Conservation (phyloP, 2,113 vertebrate genomes). For the Catharus bicknelli region DNA sequence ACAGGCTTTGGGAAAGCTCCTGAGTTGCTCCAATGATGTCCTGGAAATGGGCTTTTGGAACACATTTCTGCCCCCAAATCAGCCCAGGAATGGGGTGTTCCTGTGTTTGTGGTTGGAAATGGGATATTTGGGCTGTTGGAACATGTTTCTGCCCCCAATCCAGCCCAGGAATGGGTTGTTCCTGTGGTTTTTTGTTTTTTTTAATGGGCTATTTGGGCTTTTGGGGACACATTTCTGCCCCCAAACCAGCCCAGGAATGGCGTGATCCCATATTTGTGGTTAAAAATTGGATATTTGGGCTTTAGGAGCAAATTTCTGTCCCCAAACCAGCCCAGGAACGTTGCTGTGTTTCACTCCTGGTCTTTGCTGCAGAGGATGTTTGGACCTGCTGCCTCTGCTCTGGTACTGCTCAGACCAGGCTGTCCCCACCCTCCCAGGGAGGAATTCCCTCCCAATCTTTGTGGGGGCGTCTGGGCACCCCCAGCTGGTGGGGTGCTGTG, state of each 20-base stretch:
- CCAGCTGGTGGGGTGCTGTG: rapidly evolving
- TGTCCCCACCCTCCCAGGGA: background rate
- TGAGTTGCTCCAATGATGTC: rapidly evolving
- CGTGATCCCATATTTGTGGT: too few species aligned
- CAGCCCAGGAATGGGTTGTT: too few species aligned
- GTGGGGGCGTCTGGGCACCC: rapidly evolving
- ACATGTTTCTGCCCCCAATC: too few species aligned
- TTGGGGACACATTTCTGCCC: too few species aligned
- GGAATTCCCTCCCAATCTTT: background rate
- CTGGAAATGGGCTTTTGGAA: background rate
- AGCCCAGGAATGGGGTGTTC: background rate
- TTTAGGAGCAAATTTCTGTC: background rate
- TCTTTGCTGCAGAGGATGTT: background rate
- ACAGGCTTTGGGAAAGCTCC: rapidly evolving
- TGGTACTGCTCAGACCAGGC: background rate
- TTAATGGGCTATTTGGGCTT: too few species aligned
- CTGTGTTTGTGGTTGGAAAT: too few species aligned
- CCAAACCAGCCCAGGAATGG: too few species aligned
- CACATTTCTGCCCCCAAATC: rapidly evolving
- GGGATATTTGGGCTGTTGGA: too few species aligned
- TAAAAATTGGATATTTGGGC: background rate
- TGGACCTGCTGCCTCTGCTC: background rate
- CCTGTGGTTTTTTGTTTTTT: too few species aligned
- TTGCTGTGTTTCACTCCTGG: too few species aligned
- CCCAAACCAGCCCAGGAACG: too few species aligned